Evolutionary conservation across 2,888 invertebrate species (phyloP), one percentile per base, ranked within the genome.

Genomic region (Neoascia interrupta): DNA sequence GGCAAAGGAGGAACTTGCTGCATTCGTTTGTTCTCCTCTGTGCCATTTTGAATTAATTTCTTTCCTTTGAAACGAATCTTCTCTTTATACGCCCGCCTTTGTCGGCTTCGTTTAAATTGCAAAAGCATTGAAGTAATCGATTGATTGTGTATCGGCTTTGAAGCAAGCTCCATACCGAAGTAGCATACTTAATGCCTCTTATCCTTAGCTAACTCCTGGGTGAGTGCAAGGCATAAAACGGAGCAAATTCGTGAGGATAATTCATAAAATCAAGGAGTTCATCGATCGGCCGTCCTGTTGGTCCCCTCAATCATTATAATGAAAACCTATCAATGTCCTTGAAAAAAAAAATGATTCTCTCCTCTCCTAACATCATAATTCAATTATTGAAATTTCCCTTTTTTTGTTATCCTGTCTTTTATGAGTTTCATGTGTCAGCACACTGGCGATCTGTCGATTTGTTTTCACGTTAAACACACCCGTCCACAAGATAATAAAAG

Each of bases 41-140:
- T 73, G 73, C 79, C 66, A 73, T 79, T 79, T 73, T 79, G 79
- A 79, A 79, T 79, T 73, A 79, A 79, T 73, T 79, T 73, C 60
- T 26, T 5, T 26, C 26, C 26, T 26, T 26, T 26, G 8, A 31
- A 3, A 31, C 31, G 8, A 31, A 15, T 58, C 31, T 11, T 18
- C 16, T 41, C 31, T 31, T 36, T 18, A 10, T 34, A 1, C 11
- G 8, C 8, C 15, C 11, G 16, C 8, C 23, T 53, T 70, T 63
- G 63, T 56, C 69, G 72, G 72, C 79, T 68, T 79, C 73, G 68
- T 79, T 79, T 79, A 79, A 61, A 79, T 73, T 79, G 79, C 79
- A 79, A 79, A 73, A 58, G 60, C 49, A 72, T 61, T 73, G 41
- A 73, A 79, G 73, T 68, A 79, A 73, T 79, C 79, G 66, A 79